Conservation (phyloP, 2,797 vertebrate genomes). For the Erethizon dorsatum region DNA sequence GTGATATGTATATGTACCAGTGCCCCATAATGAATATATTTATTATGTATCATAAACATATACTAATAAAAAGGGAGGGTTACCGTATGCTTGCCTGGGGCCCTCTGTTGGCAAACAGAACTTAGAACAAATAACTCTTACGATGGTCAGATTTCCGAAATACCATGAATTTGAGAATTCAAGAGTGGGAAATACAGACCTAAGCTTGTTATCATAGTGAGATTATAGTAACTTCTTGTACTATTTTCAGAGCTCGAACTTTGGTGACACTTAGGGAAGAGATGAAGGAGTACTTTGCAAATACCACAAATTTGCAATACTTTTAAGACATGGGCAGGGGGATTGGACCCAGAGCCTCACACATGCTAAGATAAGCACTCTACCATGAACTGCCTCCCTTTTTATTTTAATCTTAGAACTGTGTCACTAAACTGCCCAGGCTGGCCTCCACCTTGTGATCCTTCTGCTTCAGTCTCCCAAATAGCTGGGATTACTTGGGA, state of each 20-base stretch:
- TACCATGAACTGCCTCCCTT: background rate
- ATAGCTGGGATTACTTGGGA: too few species aligned
- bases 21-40: too few species aligned
- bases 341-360: background rate
- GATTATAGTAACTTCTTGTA: background rate
- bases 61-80: too few species aligned
- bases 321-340: background rate
- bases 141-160: conserved; percentile 42
- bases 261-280: conserved; percentile 20
- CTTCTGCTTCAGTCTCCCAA: too few species aligned
- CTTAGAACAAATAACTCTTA: conserved; percentile 1
- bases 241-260: conserved; percentile 23
- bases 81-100: background rate
- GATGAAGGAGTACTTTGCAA: background rate
- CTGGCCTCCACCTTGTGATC: too few species aligned
- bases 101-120: conserved; percentile 65
- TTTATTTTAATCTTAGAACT: too few species aligned
- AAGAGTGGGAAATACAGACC: background rate
- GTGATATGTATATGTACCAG: too few species aligned
- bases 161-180: conserved; percentile 23
- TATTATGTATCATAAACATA: too few species aligned
- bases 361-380: background rate
- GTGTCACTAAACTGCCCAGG: too few species aligned
- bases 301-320: background rate
- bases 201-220: background rate